Evolutionary conservation across 2,888 invertebrate species (phyloP), one percentile per base, ranked within the genome.

Genomic region (Xestoiulus laeticollis): DNA sequence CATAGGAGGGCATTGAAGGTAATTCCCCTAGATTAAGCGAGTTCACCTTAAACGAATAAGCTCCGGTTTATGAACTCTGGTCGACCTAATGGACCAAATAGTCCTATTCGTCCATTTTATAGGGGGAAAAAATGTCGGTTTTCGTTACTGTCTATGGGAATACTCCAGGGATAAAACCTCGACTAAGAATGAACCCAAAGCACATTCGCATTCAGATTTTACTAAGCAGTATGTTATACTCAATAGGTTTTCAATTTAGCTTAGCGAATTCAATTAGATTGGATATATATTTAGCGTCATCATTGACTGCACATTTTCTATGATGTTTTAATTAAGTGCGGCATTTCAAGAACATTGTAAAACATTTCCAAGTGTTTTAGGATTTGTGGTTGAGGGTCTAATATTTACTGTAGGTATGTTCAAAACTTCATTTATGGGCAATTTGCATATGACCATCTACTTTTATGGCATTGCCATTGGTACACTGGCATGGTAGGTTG

Each of bases 171-270:
- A 30, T 3, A 48, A 68, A 78, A 8, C 30, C 26, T 26, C 30
- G 78, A 12, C 3, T 4, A 78, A 78, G 38, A 12, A 78, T 30
- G 14, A 30, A 26, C 30, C 14, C 78, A 78, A 30, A 30, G 78
- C 30, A 26, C 12, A 78, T 30, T 78, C 16, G 14, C 30, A 30
- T 14, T 78, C 30, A 78, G 22, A 8, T 26, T 26, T 68, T 12
- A 8, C 26, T n/a, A 6, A 16, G 4, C 48, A 26, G 10, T 30
- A 78, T 12, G 0, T 30, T 78, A 12, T 3, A 78, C 30, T 30
- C 30, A 30, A 78, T 78, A 30, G 22, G 30, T 78, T 78, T 78
- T 78, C 78, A 78, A 78, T 78, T 78, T 78, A 26, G 78, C 30
- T 78, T 30, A 78, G 78, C 78, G 68, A 68, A 68, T 26, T 78